A percentile compares a stretch with the other conserved stretches of the same genome.
phyloP scores from a whole-genome alignment of 2,888 invertebrate species.

The Ethmia dodecea region DNA sequence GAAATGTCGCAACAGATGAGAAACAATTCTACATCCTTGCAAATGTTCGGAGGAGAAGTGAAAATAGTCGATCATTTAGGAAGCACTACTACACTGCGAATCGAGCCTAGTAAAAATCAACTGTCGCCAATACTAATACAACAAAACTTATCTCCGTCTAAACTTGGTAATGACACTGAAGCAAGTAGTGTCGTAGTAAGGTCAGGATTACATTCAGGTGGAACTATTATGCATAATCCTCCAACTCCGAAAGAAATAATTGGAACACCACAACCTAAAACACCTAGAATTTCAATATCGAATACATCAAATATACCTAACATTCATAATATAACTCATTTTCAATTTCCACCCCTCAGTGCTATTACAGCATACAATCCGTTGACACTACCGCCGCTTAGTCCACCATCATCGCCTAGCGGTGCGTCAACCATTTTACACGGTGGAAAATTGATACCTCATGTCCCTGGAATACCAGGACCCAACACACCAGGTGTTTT shows the following conservation, averaged over 20 bases:
- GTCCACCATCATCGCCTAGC: slow-evolving; percentile 66
- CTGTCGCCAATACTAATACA: slow-evolving; percentile 76
- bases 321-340: slow-evolving; percentile 70
- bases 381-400: slow-evolving; percentile 78
- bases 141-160: slow-evolving; percentile 66
- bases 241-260: slow-evolving; percentile 68
- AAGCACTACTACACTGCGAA: slow-evolving; percentile 82
- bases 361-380: slow-evolving; percentile 85
- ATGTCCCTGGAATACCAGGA: slow-evolving; percentile 93
- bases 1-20: slow-evolving; percentile 78
- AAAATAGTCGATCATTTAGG: slow-evolving; percentile 84
- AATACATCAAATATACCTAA: slow-evolving; percentile 75
- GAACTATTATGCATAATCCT: slow-evolving; percentile 83
- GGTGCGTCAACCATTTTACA: slow-evolving; percentile 81
- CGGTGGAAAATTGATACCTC: slow-evolving; percentile 87
- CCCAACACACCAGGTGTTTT: slow-evolving; percentile 80
- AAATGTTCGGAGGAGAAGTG: slow-evolving; percentile 88
- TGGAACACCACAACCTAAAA: slow-evolving; percentile 62
- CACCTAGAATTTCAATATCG: slow-evolving; percentile 76
- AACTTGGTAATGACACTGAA: slow-evolving; percentile 61
- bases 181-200: slow-evolving; percentile 86
- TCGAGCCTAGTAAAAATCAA: slow-evolving; percentile 80
- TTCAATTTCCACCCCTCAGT: slow-evolving; percentile 82
- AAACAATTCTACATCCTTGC: slow-evolving; percentile 72
- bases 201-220: slow-evolving; percentile 89